phyloP scores from a whole-genome alignment of 2,113 vertebrate genomes.

The Neolamprologus caudopunctatus region DNA sequence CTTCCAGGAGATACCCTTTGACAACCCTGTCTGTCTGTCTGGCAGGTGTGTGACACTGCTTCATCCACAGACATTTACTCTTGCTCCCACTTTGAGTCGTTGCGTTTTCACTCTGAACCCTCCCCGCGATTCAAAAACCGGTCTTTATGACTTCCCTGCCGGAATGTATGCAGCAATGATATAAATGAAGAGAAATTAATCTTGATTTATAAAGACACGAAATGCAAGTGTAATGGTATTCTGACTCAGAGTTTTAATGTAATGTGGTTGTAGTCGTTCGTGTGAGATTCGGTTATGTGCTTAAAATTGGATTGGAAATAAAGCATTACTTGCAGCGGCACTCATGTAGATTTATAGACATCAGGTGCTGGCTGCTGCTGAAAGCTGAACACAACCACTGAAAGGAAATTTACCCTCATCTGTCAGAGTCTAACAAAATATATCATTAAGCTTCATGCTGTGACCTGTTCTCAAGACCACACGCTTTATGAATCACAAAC shows the following conservation, averaged over 20 bases:
- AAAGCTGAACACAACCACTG: background rate
- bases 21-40: background rate
- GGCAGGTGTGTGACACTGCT: background rate
- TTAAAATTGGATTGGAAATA: background rate
- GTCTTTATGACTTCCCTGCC: background rate
- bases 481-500: background rate
- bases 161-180: background rate
- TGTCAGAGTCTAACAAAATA: background rate
- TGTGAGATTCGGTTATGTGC: background rate
- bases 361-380: background rate
- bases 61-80: background rate
- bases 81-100: background rate
- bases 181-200: background rate
- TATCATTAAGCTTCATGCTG: background rate
- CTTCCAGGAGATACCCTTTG: constrained; percentile 16
- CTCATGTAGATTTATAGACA: background rate
- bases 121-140: background rate
- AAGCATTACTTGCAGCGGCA: background rate
- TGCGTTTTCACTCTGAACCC: background rate
- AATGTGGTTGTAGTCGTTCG: background rate
- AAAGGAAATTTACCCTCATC: background rate
- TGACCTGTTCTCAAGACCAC: background rate
- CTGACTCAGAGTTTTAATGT: background rate
- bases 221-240: background rate
- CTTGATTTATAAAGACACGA: background rate